These are phyloP conservation scores for Canis aureus DNA, from an alignment of 2,113 vertebrate species.

Conservation along the genomic window DNA sequence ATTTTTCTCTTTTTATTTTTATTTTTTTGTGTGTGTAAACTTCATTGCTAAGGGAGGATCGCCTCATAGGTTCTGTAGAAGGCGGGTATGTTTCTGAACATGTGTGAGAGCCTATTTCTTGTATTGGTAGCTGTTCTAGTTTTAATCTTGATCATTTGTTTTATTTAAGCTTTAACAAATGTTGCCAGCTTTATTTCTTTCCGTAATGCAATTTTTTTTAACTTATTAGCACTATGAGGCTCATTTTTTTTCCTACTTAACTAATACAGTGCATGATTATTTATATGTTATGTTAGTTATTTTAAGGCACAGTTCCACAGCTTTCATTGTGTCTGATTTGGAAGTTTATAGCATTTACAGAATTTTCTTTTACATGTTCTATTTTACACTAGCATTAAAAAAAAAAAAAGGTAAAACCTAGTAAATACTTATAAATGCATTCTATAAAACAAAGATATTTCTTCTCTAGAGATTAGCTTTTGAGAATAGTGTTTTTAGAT, in stretches of 20 bases:
- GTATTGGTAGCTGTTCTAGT: conserved; percentile 71
- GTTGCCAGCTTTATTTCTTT: conserved; percentile 77
- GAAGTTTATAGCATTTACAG: conserved; percentile 60
- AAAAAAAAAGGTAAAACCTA: background rate
- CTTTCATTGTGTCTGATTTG: conserved; percentile 72
- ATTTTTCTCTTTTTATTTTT: conserved; percentile 85
- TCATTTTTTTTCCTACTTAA: conserved; percentile 42
- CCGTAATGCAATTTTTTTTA: background rate
- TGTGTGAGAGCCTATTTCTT: conserved; percentile 75
- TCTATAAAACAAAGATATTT: conserved; percentile 35
- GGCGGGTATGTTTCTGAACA: conserved; percentile 87
- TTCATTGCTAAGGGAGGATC: conserved; percentile 88
- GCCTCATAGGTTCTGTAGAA: conserved; percentile 89
- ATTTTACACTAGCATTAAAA: conserved; percentile 43
- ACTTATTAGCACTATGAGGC: conserved; percentile 57
- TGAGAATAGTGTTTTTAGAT: conserved; percentile 7
- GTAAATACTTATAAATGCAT: background rate
- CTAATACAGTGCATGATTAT: conserved; percentile 81
- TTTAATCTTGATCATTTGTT: conserved; percentile 71
- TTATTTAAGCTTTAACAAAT: conserved; percentile 71
- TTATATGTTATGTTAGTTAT: conserved; percentile 75
- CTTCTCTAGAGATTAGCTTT: background rate
- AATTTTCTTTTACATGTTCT: conserved; percentile 52
- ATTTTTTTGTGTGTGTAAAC: conserved; percentile 77
- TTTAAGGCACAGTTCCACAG: conserved; percentile 54